Evolutionary conservation across 92 coral and sea anemone genomes (phyloP), one percentile per base, ranked within the genome.

Genomic region (Phenganax stokvisi): DNA sequence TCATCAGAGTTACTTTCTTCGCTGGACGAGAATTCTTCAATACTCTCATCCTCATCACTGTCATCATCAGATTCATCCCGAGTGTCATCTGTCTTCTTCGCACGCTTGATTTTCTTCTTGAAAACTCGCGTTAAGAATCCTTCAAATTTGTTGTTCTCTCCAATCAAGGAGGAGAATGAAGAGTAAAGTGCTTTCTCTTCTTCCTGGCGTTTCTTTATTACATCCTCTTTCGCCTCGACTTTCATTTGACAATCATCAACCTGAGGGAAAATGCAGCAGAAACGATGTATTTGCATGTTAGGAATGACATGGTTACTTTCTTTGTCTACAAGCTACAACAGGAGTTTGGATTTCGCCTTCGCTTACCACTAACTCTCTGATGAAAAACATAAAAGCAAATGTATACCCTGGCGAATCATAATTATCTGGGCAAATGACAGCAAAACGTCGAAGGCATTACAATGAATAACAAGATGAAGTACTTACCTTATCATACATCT

Each of bases 131-230:
- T 96, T 72, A 96, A 83, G 63, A 96, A 96, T 71, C 89, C 85
- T 71, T 96, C 99, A 79, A 96, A 96, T 85, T 96, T 96, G 87
- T 96, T 96, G 86, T 92, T 96, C 86, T 96, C 99, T 28, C 99
- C 99, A 58, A 96, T 81, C 29, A 93, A 85, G 11, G 99, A 83
- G 9, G 99, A 75, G 80, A 96, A 96, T n/a, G 99, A 66, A 2
- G 92, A 86, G 80, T 90, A 88, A 64, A 96, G 89, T 57, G 96
- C 86, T 57, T 92, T 96, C 89, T 96, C 99, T 76, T 89, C 96
- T 58, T 96, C 99, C 70, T 87, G 96, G 10, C 89, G 92, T 70
- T 92, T 96, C 31, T 92, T 97, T 64, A 96, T 96, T 63, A 92
- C 97, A 75, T 90, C 92, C 69, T 92, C 92, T 89, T 96, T 96